phyloP scores from a whole-genome alignment of 1,140 invertebrate species.

The Sesamia nonagrioides region DNA sequence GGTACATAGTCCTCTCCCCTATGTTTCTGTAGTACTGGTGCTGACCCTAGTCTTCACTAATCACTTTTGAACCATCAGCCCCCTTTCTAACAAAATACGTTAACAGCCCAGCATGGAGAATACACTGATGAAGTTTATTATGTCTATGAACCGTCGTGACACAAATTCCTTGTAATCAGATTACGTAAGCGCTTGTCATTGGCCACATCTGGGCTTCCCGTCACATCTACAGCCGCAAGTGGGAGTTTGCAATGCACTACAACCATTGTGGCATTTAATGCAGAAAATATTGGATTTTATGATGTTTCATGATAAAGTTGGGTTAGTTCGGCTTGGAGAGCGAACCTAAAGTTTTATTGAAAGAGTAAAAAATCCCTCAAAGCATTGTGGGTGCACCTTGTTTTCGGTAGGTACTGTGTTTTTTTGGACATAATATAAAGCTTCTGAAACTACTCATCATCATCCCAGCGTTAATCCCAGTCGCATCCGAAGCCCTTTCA shows the following conservation, averaged over 20 bases:
- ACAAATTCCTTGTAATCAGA: slow-evolving; percentile 66
- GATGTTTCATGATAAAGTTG: background rate
- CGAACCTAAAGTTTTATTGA: background rate
- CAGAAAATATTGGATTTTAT: background rate
- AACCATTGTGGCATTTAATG: slow-evolving; percentile 8
- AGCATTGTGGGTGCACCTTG: background rate
- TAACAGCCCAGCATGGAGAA: background rate
- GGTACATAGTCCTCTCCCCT: background rate
- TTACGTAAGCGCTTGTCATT: slow-evolving; percentile 57
- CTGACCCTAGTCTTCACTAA: no score
- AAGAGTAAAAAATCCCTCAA: background rate
- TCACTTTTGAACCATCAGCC: background rate
- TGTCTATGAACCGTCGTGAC: slow-evolving; percentile 52
- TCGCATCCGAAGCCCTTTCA: no score
- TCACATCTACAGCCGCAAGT: slow-evolving; percentile 34
- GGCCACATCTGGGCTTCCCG: slow-evolving; percentile 59
- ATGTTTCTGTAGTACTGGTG: no score
- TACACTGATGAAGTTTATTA: slow-evolving; percentile 47
- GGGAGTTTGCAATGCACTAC: slow-evolving; percentile 9
- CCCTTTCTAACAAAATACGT: background rate
- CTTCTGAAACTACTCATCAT: no score
- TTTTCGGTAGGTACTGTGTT: background rate
- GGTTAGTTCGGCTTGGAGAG: background rate
- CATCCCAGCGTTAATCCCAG: no score
- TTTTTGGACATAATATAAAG: background rate